These are phyloP conservation scores for Balearica regulorum DNA, from an alignment of 2,797 vertebrate species.

Conservation along the genomic window DNA sequence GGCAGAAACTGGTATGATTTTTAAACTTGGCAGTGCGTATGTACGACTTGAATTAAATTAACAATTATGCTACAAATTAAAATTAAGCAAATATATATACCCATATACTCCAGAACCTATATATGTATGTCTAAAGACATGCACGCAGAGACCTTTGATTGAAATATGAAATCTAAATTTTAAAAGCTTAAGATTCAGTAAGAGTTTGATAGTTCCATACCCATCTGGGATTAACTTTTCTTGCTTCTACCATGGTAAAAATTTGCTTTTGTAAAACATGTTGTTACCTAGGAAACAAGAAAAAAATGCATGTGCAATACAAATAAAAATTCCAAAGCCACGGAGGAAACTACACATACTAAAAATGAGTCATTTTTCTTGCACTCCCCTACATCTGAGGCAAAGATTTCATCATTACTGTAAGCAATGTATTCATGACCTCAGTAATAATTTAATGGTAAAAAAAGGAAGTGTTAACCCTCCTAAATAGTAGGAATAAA, in stretches of 20 bases:
- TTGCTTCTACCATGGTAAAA: not conserved
- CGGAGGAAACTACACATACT: not conserved
- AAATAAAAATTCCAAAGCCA: constrained; percentile 8
- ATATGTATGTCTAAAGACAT: not conserved
- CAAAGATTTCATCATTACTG: not conserved
- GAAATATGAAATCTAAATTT: not conserved
- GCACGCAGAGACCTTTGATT: not conserved
- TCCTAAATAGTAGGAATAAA: not conserved
- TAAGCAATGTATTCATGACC: not conserved
- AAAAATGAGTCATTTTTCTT: not conserved
- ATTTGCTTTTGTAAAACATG: not conserved
- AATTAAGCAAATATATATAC: not conserved
- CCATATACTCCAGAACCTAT: not conserved
- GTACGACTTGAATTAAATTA: not conserved
- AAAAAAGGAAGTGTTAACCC: not conserved
- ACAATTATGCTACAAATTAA: not conserved
- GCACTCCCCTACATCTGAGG: not conserved
- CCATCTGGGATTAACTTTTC: not conserved
- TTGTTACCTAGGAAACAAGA: constrained; percentile 45
- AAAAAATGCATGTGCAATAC: not conserved
- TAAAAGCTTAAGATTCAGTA: not conserved
- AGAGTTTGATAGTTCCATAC: not conserved
- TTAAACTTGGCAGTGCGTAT: not conserved
- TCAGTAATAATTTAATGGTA: not conserved
- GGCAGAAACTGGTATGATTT: not conserved